These are phyloP conservation scores for Calephelis virginiensis DNA, from an alignment of 1,140 invertebrate species.

Conservation along the genomic window DNA sequence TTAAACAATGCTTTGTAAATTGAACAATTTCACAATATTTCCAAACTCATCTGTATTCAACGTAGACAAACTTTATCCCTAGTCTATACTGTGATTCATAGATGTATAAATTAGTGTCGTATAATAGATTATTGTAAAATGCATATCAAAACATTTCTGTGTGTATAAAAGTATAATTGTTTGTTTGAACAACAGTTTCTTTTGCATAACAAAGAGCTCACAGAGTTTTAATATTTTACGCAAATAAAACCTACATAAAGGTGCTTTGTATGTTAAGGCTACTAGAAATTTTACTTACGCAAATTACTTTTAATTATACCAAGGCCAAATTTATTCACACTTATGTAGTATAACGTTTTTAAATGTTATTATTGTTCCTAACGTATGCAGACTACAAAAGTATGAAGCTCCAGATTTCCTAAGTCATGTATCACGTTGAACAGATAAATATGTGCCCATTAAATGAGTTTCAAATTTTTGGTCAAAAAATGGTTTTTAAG, in stretches of 20 bases:
- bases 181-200: background rate
- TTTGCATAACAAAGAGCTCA: background rate
- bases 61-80: slow-evolving; percentile 16
- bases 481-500: too few relatives aligned
- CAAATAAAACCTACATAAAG: background rate
- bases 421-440: too few relatives aligned
- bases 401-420: too few relatives aligned
- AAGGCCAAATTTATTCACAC: too few relatives aligned
- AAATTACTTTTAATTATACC: too few relatives aligned
- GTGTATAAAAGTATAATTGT: background rate
- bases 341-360: too few relatives aligned
- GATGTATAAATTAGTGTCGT: slow-evolving; percentile 17
- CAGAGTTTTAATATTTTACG: slow-evolving; percentile 3
- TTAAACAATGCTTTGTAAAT: slow-evolving; percentile 15
- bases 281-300: background rate
- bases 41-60: slow-evolving; percentile 14
- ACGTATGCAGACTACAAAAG: too few relatives aligned
- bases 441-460: too few relatives aligned
- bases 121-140: slow-evolving; percentile 18
- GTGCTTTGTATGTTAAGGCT: slow-evolving; percentile 6
- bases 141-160: slow-evolving; percentile 20
- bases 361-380: too few relatives aligned
- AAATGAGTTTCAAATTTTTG: too few relatives aligned
- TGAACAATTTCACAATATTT: slow-evolving; percentile 1
- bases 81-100: slow-evolving; percentile 24